A percentile compares a stretch with the other conserved stretches of the same genome.
Evolutionary conservation across 2,888 invertebrate species (phyloP).

Genomic region (Arge pagana): DNA sequence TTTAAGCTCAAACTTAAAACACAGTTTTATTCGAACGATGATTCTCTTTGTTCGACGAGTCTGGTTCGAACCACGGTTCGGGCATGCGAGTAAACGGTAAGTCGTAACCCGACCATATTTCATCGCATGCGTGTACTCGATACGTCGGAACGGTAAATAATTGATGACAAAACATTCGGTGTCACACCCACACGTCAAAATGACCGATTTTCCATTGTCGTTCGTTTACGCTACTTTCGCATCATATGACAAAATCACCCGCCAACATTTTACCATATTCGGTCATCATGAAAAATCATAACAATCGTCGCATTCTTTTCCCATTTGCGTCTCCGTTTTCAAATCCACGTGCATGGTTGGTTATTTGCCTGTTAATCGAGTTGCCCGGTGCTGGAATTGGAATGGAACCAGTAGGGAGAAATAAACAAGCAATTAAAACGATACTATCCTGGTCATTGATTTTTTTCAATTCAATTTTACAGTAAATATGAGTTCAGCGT

Average conservation of each 20-base stretch:
- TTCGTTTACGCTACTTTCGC: neutral
- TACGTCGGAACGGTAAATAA: no score
- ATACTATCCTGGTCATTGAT: neutral
- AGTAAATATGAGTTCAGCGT: constrained; percentile 49
- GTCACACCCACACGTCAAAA: constrained; percentile 15
- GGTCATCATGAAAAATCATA: neutral
- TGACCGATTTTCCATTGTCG: no score
- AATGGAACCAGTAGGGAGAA: no score
- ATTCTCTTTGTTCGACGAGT: neutral
- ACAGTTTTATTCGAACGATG: neutral
- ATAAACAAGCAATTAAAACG: neutral
- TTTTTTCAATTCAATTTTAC: neutral
- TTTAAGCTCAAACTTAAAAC: constrained; percentile 29
- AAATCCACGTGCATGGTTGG: neutral
- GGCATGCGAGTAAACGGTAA: neutral
- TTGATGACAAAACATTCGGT: no score
- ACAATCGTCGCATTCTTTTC: neutral
- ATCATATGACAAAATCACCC: neutral
- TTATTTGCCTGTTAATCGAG: neutral
- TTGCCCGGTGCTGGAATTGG: no score
- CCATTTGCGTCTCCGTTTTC: neutral
- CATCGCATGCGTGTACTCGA: no score
- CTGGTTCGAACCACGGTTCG: neutral
- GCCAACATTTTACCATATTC: neutral
- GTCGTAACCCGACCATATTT: neutral